Evolutionary conservation across 1,140 invertebrate genomes (phyloP).

Genomic region (Onthophagus taurus): DNA sequence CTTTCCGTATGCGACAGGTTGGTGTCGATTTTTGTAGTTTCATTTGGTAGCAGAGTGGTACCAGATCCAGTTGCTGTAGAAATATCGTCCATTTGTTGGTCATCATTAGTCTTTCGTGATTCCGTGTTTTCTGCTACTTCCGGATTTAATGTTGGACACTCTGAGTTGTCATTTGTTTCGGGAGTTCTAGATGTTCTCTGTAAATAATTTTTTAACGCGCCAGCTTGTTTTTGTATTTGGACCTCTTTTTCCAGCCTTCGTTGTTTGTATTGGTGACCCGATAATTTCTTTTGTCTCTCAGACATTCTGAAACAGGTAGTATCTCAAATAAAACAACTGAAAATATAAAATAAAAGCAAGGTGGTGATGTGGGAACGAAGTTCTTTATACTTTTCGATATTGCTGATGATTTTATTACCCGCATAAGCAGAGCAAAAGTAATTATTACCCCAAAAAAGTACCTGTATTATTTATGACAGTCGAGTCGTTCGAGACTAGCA

Average conservation of each 20-base stretch:
- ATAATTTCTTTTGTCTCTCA: slow-evolving; percentile 11
- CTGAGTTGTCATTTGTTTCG: slow-evolving; percentile 6
- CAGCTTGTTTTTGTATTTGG: slow-evolving; percentile 6
- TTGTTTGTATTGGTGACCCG: slow-evolving; percentile 14
- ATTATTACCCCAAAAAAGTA: too few relatives aligned
- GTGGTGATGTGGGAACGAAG: too few relatives aligned
- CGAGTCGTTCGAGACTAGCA: too few relatives aligned
- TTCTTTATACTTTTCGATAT: too few relatives aligned
- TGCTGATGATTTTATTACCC: too few relatives aligned
- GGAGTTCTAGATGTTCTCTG: not conserved
- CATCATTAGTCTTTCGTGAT: not conserved
- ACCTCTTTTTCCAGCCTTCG: slow-evolving; percentile 11
- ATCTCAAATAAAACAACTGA: too few relatives aligned
- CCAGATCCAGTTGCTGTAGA: not conserved
- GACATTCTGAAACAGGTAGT: slow-evolving; percentile 13
- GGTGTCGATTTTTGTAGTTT: slow-evolving; percentile 7
- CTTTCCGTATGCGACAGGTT: slow-evolving; percentile 7
- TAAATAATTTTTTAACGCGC: slow-evolving; percentile 12
- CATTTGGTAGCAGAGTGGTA: not conserved
- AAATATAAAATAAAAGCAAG: too few relatives aligned
- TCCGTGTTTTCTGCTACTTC: slow-evolving; percentile 8
- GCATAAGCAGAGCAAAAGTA: too few relatives aligned
- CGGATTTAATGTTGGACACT: slow-evolving; percentile 9
- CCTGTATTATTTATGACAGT: too few relatives aligned
- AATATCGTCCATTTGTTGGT: slow-evolving; percentile 4